Conservation (phyloP, 2,797 vertebrate species). For the Platalea minor region DNA sequence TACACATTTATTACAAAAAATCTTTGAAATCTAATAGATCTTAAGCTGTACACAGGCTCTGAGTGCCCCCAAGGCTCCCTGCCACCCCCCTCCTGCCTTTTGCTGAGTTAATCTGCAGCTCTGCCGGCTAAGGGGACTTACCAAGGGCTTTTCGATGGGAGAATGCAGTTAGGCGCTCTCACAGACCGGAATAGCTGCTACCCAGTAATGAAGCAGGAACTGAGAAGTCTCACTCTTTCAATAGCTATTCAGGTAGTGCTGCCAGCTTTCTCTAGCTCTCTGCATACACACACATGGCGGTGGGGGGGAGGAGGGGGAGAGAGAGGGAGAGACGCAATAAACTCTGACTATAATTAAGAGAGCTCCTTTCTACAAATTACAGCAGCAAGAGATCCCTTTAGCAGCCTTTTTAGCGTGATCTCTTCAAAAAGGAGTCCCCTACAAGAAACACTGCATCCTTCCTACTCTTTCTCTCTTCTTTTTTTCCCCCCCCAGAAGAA, state of each 20-base stretch:
- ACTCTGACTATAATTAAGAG: slow-evolving; percentile 17
- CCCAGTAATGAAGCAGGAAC: neutral
- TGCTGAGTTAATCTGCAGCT: neutral
- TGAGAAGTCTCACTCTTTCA: slow-evolving; percentile 1
- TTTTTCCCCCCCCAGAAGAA: neutral
- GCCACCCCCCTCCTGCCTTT: neutral
- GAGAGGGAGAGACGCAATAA: neutral
- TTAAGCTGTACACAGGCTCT: neutral
- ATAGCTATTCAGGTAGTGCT: slow-evolving; percentile 29
- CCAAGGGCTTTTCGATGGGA: neutral
- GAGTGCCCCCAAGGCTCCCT: neutral
- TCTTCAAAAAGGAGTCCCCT: neutral
- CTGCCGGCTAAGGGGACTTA: neutral
- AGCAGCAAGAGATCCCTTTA: neutral
- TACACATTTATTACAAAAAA: neutral
- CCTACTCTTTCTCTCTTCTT: neutral
- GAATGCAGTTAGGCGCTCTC: neutral
- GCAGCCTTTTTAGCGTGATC: neutral
- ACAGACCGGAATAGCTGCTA: neutral
- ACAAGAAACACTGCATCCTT: neutral
- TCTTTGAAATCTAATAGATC: neutral
- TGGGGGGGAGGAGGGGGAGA: too few species aligned
- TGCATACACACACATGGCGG: neutral
- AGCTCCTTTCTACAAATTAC: slow-evolving; percentile 13
- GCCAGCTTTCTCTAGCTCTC: neutral